phyloP scores from a whole-genome alignment of 37 sponge, comb jelly and placozoan species.

The Tethya wilhelma region DNA sequence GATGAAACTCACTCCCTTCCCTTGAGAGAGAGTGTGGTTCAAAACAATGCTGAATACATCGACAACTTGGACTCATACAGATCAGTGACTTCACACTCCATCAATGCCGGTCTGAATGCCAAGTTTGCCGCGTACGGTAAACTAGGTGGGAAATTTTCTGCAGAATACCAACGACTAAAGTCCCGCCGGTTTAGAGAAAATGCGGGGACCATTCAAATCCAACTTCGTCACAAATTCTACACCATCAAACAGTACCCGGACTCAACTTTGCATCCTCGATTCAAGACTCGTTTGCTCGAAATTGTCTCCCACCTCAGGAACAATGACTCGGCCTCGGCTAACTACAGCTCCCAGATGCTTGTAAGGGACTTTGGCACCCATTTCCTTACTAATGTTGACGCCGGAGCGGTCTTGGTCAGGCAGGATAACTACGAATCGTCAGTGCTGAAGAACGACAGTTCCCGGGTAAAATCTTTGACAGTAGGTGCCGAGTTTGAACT shows the following conservation, averaged over 20 bases:
- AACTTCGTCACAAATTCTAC: slow-evolving; percentile 43
- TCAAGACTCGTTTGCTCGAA: slow-evolving; percentile 53
- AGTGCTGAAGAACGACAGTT: background rate
- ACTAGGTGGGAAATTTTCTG: slow-evolving; percentile 57
- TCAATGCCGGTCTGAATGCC: slow-evolving; percentile 48
- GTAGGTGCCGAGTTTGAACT: slow-evolving; percentile 50
- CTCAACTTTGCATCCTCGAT: slow-evolving; percentile 23
- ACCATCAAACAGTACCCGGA: slow-evolving; percentile 37
- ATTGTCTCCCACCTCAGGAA: slow-evolving; percentile 41
- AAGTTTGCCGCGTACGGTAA: slow-evolving; percentile 4
- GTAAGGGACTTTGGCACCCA: slow-evolving; percentile 65
- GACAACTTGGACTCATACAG: slow-evolving; percentile 39
- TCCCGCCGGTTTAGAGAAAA: slow-evolving; percentile 18
- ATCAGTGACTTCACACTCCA: slow-evolving; percentile 33
- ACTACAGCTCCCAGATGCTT: slow-evolving; percentile 44
- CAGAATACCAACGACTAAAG: slow-evolving; percentile 20
- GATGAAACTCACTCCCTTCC: slow-evolving; percentile 39
- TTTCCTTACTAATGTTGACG: slow-evolving; percentile 28
- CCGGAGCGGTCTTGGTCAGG: slow-evolving; percentile 37
- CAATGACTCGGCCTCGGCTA: slow-evolving; percentile 22
- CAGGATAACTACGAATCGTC: slow-evolving; percentile 16
- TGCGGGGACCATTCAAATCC: slow-evolving; percentile 11
- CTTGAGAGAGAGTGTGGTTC: slow-evolving; percentile 33
- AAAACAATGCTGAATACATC: slow-evolving; percentile 22
- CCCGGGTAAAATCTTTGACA: slow-evolving; percentile 4